Evolutionary conservation across 2,113 vertebrate species (phyloP).

Genomic region (Lutjanus erythropterus): DNA sequence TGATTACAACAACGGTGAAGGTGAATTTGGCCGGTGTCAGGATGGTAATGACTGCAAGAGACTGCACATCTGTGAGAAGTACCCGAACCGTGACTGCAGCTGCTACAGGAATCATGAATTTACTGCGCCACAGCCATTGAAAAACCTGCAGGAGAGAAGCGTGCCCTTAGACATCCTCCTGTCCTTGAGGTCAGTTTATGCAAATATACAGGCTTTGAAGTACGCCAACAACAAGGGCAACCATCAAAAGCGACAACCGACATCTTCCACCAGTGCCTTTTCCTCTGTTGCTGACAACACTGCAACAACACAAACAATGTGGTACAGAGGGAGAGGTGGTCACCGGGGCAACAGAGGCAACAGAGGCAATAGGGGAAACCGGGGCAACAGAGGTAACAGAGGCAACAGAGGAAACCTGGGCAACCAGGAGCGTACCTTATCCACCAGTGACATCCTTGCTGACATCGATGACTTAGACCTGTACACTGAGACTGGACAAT

Average conservation of each 20-base stretch:
- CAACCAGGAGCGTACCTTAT: accelerated
- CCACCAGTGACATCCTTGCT: not conserved
- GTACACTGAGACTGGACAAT: accelerated
- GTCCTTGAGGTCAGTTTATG: conserved; percentile 69
- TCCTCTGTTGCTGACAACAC: too few relatives aligned
- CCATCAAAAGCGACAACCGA: not conserved
- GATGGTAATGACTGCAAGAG: conserved; percentile 61
- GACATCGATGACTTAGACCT: accelerated
- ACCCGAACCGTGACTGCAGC: conserved; percentile 58
- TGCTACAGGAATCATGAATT: conserved; percentile 79
- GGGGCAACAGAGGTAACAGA: not conserved
- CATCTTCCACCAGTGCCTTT: too few relatives aligned
- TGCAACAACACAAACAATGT: too few relatives aligned
- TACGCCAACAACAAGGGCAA: not conserved
- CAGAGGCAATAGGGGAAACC: not conserved
- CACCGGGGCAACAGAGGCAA: not conserved
- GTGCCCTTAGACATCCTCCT: conserved; percentile 55
- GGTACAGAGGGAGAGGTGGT: conserved; percentile 6
- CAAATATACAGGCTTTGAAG: conserved; percentile 72
- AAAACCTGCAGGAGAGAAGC: conserved; percentile 48
- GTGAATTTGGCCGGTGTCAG: conserved; percentile 65
- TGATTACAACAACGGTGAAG: conserved; percentile 80
- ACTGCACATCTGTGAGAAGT: conserved; percentile 80
- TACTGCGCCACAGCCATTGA: conserved; percentile 66
- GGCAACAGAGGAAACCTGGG: not conserved